Evolutionary conservation across 2,113 vertebrate genomes (phyloP), one percentile per base, ranked within the genome.

Genomic region (Pipra filicauda): DNA sequence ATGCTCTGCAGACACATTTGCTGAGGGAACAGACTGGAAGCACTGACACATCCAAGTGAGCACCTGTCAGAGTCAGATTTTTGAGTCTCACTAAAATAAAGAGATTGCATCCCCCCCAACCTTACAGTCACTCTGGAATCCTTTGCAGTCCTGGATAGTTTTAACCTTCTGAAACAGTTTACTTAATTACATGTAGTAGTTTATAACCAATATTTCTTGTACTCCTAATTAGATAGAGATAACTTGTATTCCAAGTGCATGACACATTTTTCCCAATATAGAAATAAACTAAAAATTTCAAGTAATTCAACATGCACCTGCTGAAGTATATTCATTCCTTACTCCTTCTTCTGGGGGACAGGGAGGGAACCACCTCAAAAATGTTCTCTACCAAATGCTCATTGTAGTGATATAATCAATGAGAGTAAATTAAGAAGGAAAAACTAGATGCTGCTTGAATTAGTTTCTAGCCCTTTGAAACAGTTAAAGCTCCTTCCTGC

Each of bases 1-100:
- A 4, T 12, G 4, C 24, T 35, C 9, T 2, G 9, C 18, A 73
- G 69, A 41, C 15, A 11, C 1, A 0, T 22, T 13, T 62, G 65
- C 48, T 43, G n/a, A 54, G 62, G 88, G 41, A 72, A 58, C 8
- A 17, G 16, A 19, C 33, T 54, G 72, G 74, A 30, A 87, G 58
- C 44, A 61, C 39, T 26, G 39, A 19, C 11, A 39, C 31, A 14
- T 41, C 27, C 4, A 11, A 39, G 39, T 2, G 37, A 67, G 66
- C 62, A 17, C 23, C 49, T 44, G 6, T 8, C 41, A 55, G 46
- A 70, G 61, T 35, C 44, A 22, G 59, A 9, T 10, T 88, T 90
- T 44, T 52, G n/a, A 46, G 44, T 57, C 39, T 48, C 52, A 46
- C 37, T 48, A 20, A 49, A 41, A 31, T 7, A 46, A n/a, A 74